These are phyloP conservation scores for Acrocyrtus sp. DNA, from an alignment of 2,888 invertebrate species.

Conservation along the genomic window DNA sequence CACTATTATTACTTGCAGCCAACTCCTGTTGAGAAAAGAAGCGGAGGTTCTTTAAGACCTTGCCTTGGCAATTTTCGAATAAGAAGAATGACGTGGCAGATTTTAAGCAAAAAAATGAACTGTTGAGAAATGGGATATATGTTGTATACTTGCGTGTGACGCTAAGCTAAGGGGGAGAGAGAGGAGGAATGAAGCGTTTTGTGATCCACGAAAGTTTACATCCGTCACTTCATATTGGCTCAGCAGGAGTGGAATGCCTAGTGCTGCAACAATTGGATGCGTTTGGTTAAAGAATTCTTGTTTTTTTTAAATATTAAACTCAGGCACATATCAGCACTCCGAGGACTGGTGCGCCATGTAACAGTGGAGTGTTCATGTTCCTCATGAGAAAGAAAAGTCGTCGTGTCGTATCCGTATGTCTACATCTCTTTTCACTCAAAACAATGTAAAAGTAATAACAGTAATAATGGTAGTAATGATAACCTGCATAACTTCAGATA, in stretches of 20 bases:
- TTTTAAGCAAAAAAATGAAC: conserved; percentile 48
- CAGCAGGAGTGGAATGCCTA: conserved; percentile 46
- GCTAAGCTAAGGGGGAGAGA: conserved; percentile 1
- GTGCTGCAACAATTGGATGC: conserved; percentile 49
- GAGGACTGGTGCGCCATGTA: too few relatives aligned
- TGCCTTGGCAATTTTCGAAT: conserved; percentile 56
- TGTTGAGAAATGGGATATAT: conserved; percentile 30
- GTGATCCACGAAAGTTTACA: conserved; percentile 44
- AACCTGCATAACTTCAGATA: too few relatives aligned
- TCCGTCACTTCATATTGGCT: conserved; percentile 51
- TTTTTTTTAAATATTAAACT: not conserved
- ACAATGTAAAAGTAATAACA: not conserved
- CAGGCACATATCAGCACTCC: too few relatives aligned
- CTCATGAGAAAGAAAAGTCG: too few relatives aligned
- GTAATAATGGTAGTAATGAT: too few relatives aligned
- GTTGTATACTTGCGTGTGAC: not conserved
- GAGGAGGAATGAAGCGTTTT: conserved; percentile 26
- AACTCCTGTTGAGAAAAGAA: conserved; percentile 28
- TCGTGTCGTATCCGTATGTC: too few relatives aligned
- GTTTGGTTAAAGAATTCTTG: conserved; percentile 42
- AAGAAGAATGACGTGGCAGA: conserved; percentile 53
- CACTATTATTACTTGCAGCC: not conserved
- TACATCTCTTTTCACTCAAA: not conserved
- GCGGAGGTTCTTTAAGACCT: conserved; percentile 46
- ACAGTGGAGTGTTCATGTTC: too few relatives aligned